A percentile compares a stretch with the other conserved stretches of the same genome.
phyloP scores from a whole-genome alignment of 2,113 vertebrate genomes.

The Furnarius figulus region DNA sequence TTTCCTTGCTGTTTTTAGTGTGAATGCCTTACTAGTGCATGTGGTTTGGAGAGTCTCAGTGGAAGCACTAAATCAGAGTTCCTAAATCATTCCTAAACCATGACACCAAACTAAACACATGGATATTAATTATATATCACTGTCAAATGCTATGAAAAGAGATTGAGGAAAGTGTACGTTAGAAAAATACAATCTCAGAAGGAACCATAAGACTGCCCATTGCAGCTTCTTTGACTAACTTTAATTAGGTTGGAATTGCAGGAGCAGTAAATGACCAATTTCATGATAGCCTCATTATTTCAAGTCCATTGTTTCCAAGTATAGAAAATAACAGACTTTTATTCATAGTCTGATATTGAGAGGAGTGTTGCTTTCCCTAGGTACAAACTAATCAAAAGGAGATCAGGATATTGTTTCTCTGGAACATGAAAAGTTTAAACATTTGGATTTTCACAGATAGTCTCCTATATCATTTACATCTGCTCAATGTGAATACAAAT shows the following conservation, averaged over 20 bases:
- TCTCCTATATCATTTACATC: background rate
- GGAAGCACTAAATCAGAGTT: background rate
- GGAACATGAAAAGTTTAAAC: background rate
- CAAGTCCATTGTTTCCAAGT: background rate
- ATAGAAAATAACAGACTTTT: background rate
- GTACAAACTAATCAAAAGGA: background rate
- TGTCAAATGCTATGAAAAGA: background rate
- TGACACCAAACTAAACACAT: background rate
- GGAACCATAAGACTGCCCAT: background rate
- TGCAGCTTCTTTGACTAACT: constrained; percentile 33
- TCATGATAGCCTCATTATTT: constrained; percentile 15
- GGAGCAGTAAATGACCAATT: constrained; percentile 15
- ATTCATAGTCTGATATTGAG: background rate
- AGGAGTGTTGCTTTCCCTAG: background rate
- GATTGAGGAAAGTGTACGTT: background rate
- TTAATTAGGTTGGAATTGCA: constrained; percentile 22
- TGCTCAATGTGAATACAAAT: background rate
- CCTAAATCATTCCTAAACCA: background rate
- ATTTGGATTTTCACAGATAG: background rate
- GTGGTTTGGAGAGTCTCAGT: background rate
- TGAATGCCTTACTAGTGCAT: background rate
- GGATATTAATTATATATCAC: background rate
- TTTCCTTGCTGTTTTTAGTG: background rate
- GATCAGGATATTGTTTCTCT: background rate
- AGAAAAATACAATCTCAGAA: constrained; percentile 22